These are phyloP conservation scores for Chloroceryle aenea DNA, from an alignment of 2,113 vertebrate species.

Conservation along the genomic window DNA sequence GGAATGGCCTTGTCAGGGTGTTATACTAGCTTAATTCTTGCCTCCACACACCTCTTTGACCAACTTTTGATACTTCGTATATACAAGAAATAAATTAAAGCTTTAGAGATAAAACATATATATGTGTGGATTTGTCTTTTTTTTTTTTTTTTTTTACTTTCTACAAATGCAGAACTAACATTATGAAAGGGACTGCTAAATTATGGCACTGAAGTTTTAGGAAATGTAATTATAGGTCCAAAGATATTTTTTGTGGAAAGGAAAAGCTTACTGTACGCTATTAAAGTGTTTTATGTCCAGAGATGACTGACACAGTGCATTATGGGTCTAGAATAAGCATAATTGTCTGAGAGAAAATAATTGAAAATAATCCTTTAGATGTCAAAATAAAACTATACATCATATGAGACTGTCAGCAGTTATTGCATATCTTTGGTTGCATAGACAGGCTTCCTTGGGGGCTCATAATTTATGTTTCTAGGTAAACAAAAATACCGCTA, in stretches of 20 bases:
- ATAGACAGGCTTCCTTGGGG: conserved; percentile 36
- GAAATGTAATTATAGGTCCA: conserved; percentile 74
- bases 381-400: conserved; percentile 73
- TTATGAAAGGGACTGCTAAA: conserved; percentile 70
- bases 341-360: conserved; percentile 78
- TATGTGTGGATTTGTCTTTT: not conserved
- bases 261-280: conserved; percentile 67
- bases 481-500: conserved; percentile 26
- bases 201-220: conserved; percentile 71
- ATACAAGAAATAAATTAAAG: conserved; percentile 52
- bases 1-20: not conserved
- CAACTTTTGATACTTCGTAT: conserved; percentile 13
- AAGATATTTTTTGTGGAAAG: conserved; percentile 60
- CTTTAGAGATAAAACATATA: conserved; percentile 47
- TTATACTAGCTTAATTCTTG: conserved; percentile 10
- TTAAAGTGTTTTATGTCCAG: conserved; percentile 73
- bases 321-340: conserved; percentile 74
- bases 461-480: conserved; percentile 58
- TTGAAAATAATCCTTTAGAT: conserved; percentile 78
- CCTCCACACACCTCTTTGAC: not conserved
- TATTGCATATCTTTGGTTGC: conserved; percentile 54
- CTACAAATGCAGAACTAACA: conserved; percentile 54
- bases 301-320: conserved; percentile 74
- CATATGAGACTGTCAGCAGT: conserved; percentile 49
- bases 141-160: conserved; percentile 16